Evolutionary conservation across 2,113 vertebrate genomes (phyloP).

Genomic region (Symphodus melops): DNA sequence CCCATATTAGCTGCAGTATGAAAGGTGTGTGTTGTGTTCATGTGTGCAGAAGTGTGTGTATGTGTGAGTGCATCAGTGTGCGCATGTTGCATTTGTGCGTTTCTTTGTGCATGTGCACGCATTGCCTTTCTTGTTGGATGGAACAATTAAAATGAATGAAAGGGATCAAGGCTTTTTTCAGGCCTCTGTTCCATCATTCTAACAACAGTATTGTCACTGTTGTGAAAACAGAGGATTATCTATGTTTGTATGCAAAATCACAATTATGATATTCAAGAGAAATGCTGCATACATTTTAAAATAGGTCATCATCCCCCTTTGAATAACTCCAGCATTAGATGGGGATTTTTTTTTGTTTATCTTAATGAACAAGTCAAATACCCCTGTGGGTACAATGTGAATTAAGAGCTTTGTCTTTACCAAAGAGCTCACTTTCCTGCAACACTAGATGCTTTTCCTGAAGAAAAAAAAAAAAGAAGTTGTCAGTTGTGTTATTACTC

Average conservation of each 20-base stretch:
- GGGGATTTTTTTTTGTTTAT: conserved; percentile 53
- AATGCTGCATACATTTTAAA: conserved; percentile 70
- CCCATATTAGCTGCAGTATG: conserved; percentile 76
- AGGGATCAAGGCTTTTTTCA: conserved; percentile 61
- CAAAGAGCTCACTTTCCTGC: conserved; percentile 38
- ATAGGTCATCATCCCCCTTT: conserved; percentile 41
- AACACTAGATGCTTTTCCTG: conserved; percentile 35
- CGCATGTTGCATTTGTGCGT: conserved; percentile 75
- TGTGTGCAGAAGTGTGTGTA: conserved; percentile 30
- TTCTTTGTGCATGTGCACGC: conserved; percentile 84
- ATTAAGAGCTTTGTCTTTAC: conserved; percentile 49
- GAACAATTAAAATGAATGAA: conserved; percentile 49
- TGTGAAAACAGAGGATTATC: conserved; percentile 50
- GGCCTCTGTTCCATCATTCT: conserved; percentile 57
- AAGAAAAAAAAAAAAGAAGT: conserved; percentile 31
- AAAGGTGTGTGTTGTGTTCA: conserved; percentile 56
- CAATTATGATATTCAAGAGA: conserved; percentile 58
- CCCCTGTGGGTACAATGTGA: conserved; percentile 35
- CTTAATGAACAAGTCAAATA: conserved; percentile 37
- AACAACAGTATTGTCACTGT: conserved; percentile 56
- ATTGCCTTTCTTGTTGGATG: conserved; percentile 76
- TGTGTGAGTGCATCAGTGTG: conserved; percentile 53
- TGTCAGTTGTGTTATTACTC: conserved; percentile 56
- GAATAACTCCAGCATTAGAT: conserved; percentile 43
- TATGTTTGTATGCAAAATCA: conserved; percentile 74